Conservation (phyloP, 1,140 invertebrate genomes). For the Palaemon carinicauda region DNA sequence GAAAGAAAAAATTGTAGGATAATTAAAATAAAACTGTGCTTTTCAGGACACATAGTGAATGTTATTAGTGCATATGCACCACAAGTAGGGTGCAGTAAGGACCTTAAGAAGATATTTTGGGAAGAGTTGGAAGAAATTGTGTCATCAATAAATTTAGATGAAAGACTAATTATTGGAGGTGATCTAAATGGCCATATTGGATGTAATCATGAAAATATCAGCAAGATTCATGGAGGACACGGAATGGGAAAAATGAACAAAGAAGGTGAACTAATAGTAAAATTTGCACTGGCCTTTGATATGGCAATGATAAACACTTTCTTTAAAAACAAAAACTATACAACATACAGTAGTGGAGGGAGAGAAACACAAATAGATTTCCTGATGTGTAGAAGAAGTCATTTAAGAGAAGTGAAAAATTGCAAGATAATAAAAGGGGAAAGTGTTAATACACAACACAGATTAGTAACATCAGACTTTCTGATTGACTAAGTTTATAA, state of each 20-base stretch:
- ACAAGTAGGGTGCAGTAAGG: background rate
- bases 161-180: no score
- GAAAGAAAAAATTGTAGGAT: background rate
- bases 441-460: background rate
- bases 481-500: background rate
- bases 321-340: background rate
- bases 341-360: background rate
- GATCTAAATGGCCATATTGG: no score
- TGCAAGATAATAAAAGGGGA: background rate
- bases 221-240: background rate
- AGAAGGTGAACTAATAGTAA: background rate
- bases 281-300: background rate
- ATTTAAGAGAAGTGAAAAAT: background rate
- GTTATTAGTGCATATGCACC: background rate
- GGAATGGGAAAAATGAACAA: background rate
- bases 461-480: background rate
- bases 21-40: background rate
- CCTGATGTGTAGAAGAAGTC: background rate
- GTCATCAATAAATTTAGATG: no score
- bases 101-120: background rate
- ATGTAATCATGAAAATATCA: background rate
- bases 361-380: background rate
- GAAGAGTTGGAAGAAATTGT: background rate
- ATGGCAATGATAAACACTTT: background rate
- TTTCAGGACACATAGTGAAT: background rate